Base-by-base conservation (phyloP, 1,140 invertebrate species). In the Asobara japonica region DNA sequence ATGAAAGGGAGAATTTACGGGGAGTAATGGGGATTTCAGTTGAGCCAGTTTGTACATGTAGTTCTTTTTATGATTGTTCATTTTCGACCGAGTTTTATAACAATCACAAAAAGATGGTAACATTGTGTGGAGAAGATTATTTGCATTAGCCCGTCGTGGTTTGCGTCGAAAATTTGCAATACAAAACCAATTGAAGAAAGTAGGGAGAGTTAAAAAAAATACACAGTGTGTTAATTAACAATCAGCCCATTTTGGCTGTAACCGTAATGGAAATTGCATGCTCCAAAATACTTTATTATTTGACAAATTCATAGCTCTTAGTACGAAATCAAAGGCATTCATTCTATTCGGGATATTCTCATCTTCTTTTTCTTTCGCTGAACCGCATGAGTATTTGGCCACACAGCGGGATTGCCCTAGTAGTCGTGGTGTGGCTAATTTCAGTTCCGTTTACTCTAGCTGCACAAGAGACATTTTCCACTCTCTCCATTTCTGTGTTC, bases 371-470 rank as follows among this genome's bases (percentile, higher is more conserved):
- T 45, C 41, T 25, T 18, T 22, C 18, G 25, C 51, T 11, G 18
- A 38, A 41, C 25, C 51, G 20, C 8, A n/a, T n/a, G 18, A 41
- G 29, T 38, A 41, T 29, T 65, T 65, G 41, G 38, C n/a, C 36
- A 13, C 38, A 51, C 41, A 51, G 60, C 13, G 20, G 7, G 22
- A 18, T 20, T 33, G 65, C 51, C 51, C 56, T 61, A 71, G 69
- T 72, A 22, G 51, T 31, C 27, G 38, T n/a, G 4, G 48, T 68
- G 74, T 60, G 71, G 71, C 68, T 73, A 76, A 76, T 72, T 76
- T 70, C 65, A 65, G 62, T 72, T 71, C 48, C 62, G 71, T 67
- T 76, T 73, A 73, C 71, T 62, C 65, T 45, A 33, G 66, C 31
- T 30, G 31, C 70, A 62, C 74, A 38, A 62, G 71, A 67, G 68